These are phyloP conservation scores for Dunckerocampus dactyliophorus DNA, from an alignment of 2,113 vertebrate genomes.

Conservation along the genomic window DNA sequence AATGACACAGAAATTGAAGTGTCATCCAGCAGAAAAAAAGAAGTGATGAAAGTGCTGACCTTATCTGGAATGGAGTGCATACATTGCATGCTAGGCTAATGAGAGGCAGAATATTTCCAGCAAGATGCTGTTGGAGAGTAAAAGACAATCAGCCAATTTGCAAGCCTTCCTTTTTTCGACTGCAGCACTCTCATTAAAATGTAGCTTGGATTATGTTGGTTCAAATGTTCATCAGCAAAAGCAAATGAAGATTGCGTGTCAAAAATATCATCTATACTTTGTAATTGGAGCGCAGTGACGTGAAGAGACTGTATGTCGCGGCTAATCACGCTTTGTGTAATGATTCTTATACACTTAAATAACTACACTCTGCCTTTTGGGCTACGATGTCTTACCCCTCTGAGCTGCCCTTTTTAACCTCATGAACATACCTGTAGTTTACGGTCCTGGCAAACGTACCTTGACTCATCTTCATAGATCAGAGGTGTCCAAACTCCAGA, in stretches of 20 bases:
- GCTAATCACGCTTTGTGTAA: not conserved
- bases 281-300: not conserved
- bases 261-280: not conserved
- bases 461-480: too few species aligned
- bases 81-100: not conserved
- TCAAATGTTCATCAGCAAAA: slow-evolving; percentile 4
- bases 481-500: too few species aligned
- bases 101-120: not conserved
- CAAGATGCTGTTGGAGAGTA: not conserved
- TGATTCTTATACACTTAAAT: not conserved
- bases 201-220: too few species aligned
- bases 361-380: too few species aligned
- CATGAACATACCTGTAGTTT: too few species aligned
- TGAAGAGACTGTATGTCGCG: not conserved
- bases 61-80: not conserved
- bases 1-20: not conserved
- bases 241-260: slow-evolving; percentile 1
- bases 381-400: too few species aligned
- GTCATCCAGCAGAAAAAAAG: slow-evolving; percentile 2
- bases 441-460: too few species aligned
- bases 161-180: too few species aligned
- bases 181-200: too few species aligned
- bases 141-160: not conserved
- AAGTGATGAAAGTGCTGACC: slow-evolving; percentile 10
- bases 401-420: too few species aligned